These are phyloP conservation scores for Girardia tigrina DNA, from an alignment of 2,888 invertebrate species.

Conservation along the genomic window DNA sequence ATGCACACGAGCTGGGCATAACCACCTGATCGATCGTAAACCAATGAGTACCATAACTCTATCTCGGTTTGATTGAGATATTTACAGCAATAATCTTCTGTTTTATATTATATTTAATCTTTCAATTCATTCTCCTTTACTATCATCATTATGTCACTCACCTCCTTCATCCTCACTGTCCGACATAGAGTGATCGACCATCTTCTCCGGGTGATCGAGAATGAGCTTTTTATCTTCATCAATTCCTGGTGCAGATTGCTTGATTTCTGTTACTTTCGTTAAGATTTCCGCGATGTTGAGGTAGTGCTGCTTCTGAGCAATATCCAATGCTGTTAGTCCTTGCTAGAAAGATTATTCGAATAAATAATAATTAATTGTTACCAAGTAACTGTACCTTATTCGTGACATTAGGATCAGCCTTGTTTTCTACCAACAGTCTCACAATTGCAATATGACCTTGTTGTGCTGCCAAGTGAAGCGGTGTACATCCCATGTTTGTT, in stretches of 20 bases:
- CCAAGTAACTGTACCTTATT: constrained; percentile 56
- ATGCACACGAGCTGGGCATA: neutral
- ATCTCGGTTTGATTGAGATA: constrained; percentile 5
- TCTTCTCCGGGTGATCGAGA: constrained; percentile 28
- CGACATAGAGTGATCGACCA: constrained; percentile 27
- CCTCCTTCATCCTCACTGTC: constrained; percentile 37
- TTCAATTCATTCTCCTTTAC: neutral
- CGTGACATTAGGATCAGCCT: constrained; percentile 82
- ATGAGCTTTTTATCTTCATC: constrained; percentile 65
- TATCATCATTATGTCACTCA: neutral
- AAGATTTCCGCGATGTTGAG: constrained; percentile 37
- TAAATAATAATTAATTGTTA: neutral
- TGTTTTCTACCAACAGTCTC: constrained; percentile 73
- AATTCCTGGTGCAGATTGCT: constrained; percentile 44
- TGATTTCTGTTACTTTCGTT: constrained; percentile 27
- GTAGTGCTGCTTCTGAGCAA: constrained; percentile 37
- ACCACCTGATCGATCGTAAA: neutral
- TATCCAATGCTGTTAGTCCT: constrained; percentile 36
- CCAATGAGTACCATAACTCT: constrained; percentile 11
- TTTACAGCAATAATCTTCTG: neutral
- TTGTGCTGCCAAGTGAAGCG: constrained; percentile 94
- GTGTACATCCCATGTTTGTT: constrained; percentile 68
- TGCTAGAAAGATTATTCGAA: constrained; percentile 29
- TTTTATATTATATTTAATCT: neutral
- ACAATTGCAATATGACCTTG: constrained; percentile 95